Evolutionary conservation across 2,888 invertebrate species (phyloP), one percentile per base, ranked within the genome.

Genomic region (Pseudococcus viburni): DNA sequence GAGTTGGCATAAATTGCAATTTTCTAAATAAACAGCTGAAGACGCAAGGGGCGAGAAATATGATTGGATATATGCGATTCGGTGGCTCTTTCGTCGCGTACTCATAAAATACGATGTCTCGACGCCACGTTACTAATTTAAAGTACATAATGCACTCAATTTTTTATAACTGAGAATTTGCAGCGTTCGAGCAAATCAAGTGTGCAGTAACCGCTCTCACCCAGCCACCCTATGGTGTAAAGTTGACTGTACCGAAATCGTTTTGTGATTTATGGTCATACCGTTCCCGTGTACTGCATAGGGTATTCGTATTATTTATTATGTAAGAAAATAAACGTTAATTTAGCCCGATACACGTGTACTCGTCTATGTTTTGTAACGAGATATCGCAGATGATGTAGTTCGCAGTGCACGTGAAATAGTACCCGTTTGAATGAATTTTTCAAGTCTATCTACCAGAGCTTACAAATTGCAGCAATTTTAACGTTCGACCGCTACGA

Each of bases 241-340:
- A 68, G 68, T 26, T 68, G 68, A 68, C 68, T 68, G 22, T 15
- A 68, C 11, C 68, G 68, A 22, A 68, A 68, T 68, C 68, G 68
- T 9, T 26, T 68, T 68, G 26, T 68, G 68, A 68, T 68, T 68
- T 68, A 68, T 68, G 68, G 26, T 11, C 68, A 19, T 26, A 68
- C 2, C 26, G 68, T 26, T 68, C 1, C 68, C 22, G 22, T 55
- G 7, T 55, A 51, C 48, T 9, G 15, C 4, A 64, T 22, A 19
- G 19, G 19, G 68, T 26, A 26, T 68, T 68, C 7, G 68, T 26
- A 26, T 68, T 68, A 68, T 68, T 68, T 26, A 68, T 68, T 68
- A 68, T 68, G 68, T 68, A 68, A 68, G 68, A 68, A 68, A 68
- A 68, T 26, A n/a, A 22, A 68, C 68, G 68, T 68, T 68, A 68